These are phyloP conservation scores for Halcyon smyrnensis DNA, from an alignment of 2,797 vertebrate species.

Conservation along the genomic window DNA sequence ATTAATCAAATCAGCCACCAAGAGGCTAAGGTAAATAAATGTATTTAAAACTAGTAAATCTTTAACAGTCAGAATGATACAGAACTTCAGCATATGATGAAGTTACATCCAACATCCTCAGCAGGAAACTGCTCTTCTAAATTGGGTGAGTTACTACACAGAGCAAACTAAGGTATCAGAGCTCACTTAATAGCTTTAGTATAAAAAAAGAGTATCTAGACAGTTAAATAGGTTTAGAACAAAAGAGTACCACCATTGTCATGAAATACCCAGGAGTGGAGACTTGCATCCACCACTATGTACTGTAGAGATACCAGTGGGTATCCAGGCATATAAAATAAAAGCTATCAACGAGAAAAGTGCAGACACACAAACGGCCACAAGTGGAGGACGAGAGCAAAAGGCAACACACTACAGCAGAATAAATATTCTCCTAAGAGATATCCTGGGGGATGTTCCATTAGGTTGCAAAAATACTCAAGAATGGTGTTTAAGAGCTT, in stretches of 20 bases:
- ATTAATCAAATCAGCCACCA: neutral
- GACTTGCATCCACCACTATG: neutral
- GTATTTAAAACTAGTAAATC: neutral
- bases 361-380: neutral
- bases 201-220: neutral
- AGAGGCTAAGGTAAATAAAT: neutral
- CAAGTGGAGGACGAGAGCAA: neutral
- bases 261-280: neutral
- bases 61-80: neutral
- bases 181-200: neutral
- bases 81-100: neutral
- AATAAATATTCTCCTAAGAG: slow-evolving; percentile 8
- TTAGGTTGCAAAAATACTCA: slow-evolving; percentile 19
- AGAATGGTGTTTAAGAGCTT: slow-evolving; percentile 13
- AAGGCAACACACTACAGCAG: neutral
- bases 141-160: neutral
- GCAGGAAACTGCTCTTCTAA: neutral
- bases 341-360: neutral
- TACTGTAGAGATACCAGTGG: neutral
- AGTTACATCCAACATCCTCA: neutral
- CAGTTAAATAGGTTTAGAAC: neutral
- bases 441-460: neutral
- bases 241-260: neutral
- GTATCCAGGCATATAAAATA: neutral
- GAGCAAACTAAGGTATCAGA: neutral